A percentile compares a stretch with the other conserved stretches of the same genome.
These are phyloP conservation scores for Lasioglossum baleicum DNA, from an alignment of 1,140 invertebrate species.

Conservation along the genomic window DNA sequence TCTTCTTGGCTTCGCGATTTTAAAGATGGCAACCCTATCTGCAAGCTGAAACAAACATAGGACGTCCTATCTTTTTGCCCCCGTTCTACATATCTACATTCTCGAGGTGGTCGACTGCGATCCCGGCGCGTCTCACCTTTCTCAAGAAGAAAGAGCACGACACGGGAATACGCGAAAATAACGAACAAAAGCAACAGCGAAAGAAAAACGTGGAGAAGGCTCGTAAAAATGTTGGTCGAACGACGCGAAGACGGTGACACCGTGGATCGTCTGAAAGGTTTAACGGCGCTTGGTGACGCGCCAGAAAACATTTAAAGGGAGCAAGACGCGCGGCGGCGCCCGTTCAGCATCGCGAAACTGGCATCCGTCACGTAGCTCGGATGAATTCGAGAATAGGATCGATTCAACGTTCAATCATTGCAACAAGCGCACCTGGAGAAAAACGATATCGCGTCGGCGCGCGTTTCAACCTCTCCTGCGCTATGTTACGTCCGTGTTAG, in stretches of 20 bases:
- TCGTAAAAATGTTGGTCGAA: slow-evolving; percentile 18
- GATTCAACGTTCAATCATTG: slow-evolving; percentile 46
- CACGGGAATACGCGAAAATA: background rate
- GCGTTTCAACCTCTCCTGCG: background rate
- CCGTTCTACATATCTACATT: background rate
- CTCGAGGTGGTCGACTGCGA: background rate
- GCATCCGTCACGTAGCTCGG: slow-evolving; percentile 50
- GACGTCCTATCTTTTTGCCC: too few species aligned
- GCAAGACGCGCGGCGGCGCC: slow-evolving; percentile 35
- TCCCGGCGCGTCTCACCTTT: slow-evolving; percentile 17
- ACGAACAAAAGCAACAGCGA: background rate
- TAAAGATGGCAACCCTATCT: too few species aligned
- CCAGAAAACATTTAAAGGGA: slow-evolving; percentile 43
- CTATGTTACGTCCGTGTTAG: slow-evolving; percentile 1
- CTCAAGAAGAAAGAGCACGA: background rate
- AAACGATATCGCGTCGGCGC: background rate
- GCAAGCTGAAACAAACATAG: too few species aligned
- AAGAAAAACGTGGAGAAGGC: background rate
- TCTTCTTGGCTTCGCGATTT: too few species aligned
- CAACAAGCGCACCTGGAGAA: slow-evolving; percentile 39
- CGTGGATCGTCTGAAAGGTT: slow-evolving; percentile 24
- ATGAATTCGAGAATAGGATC: slow-evolving; percentile 57
- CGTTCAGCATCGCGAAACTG: slow-evolving; percentile 45
- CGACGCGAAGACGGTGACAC: slow-evolving; percentile 10
- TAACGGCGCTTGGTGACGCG: slow-evolving; percentile 42